Evolutionary conservation across 2,888 invertebrate species (phyloP), one percentile per base, ranked within the genome.

Genomic region (Caenorhabditis becei): DNA sequence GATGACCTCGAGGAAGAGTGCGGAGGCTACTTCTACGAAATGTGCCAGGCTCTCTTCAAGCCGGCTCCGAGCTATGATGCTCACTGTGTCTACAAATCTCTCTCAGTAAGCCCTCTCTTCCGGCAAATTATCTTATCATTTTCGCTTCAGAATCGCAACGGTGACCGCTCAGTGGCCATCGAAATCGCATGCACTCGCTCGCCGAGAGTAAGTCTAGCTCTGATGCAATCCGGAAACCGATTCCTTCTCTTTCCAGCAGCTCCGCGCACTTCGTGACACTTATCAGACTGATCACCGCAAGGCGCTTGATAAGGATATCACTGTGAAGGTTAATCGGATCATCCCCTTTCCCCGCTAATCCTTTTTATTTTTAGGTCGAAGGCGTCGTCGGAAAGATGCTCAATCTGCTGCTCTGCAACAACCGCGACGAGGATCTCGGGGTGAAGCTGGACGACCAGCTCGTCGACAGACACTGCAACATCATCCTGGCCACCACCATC

Each of bases 1-100:
- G 89, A 91, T 7, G 92, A 92, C 69, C 81, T 92, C 70, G 91
- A 92, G 83, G 89, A 89, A 70, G 92, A 92, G 77, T 84, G 92
- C 49, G 91, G 92, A n/a, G 92, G 92, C 4, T 89, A 91, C 82
- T 92, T 92, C 83, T 88, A 91, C 78, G 91, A 90, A 28, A 85
- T 91, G 56, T 89, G 90, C 53, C 71, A 92, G 41, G 91, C 91
- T n/a, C 85, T 92, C 32, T 84, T 92, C 80, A 89, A 90, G 77
- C 91, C 92, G 2, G 87, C 91, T 3, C 89, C 89, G 32, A 86
- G 91, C 35, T 92, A 91, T 80, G 92, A 92, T 74, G 91, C 92
- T 2, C 88, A 88, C 67, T 88, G 91, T 75, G 86, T 92, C 54
- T 87, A 90, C 69, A 87, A 90, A 69, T 91, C 92, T 4, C 88